A percentile compares a stretch with the other conserved stretches of the same genome.
Conservation (phyloP, 2,113 vertebrate species). For the Anser brachyrhynchus region DNA sequence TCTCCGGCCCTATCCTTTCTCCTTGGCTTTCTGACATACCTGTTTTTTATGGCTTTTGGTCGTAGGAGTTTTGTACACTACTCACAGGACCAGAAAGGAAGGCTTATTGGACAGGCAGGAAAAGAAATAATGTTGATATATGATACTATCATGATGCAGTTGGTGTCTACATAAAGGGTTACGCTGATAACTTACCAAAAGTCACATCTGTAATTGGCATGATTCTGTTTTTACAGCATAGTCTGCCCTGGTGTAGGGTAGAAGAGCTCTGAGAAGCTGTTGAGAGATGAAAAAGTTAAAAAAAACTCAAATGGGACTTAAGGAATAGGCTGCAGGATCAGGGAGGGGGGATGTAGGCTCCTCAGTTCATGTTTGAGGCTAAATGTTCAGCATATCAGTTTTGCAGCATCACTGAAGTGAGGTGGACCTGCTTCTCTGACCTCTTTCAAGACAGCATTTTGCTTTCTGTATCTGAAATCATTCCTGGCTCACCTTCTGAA, state of each 20-base stretch:
- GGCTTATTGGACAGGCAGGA: background rate
- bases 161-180: background rate
- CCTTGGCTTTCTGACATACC: background rate
- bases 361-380: background rate
- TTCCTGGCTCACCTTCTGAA: slow-evolving; percentile 57
- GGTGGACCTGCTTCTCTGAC: slow-evolving; percentile 40
- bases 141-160: background rate
- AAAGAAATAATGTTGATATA: background rate
- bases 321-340: background rate
- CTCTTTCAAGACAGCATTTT: slow-evolving; percentile 58
- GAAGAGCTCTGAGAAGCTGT: background rate
- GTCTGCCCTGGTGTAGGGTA: background rate
- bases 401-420: background rate
- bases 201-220: background rate
- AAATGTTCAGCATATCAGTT: slow-evolving; percentile 4
- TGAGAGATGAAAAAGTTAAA: slow-evolving; percentile 13
- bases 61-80: background rate
- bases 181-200: background rate
- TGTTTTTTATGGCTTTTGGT: background rate
- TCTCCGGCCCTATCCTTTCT: background rate
- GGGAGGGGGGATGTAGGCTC: background rate
- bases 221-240: background rate
- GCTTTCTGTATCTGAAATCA: slow-evolving; percentile 60
- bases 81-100: background rate
- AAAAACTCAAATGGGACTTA: background rate